Evolutionary conservation across 2,797 vertebrate species (phyloP).

Genomic region (Lithobates pipiens): DNA sequence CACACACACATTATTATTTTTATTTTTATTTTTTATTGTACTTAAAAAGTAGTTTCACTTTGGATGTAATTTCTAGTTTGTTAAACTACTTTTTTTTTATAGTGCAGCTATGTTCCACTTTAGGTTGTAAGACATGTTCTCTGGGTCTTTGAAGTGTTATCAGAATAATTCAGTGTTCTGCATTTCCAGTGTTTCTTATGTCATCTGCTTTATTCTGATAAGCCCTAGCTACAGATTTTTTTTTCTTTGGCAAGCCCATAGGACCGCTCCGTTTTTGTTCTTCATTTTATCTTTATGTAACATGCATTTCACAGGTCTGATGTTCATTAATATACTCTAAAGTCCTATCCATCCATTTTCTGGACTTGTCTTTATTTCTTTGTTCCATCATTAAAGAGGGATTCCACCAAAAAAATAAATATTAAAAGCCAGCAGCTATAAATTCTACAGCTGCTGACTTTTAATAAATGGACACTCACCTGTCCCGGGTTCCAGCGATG

Average conservation of each 20-base stretch:
- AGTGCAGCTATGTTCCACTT: conserved; percentile 3
- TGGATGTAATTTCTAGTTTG: conserved; percentile 3
- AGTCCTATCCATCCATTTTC: not conserved
- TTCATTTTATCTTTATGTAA: conserved; percentile 25
- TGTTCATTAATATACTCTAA: conserved; percentile 14
- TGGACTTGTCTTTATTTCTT: not conserved
- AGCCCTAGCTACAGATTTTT: conserved; percentile 4
- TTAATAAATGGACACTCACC: no score
- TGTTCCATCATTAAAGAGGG: not conserved
- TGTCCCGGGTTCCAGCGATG: no score
- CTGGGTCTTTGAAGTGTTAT: conserved; percentile 51
- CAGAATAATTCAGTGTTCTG: conserved; percentile 31
- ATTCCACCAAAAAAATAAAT: no score
- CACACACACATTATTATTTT: no score
- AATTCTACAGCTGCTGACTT: no score
- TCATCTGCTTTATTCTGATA: conserved; percentile 48
- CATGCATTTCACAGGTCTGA: not conserved
- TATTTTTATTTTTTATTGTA: not conserved
- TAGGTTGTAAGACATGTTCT: conserved; percentile 7
- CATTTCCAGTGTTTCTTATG: conserved; percentile 19
- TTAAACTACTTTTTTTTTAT: not conserved
- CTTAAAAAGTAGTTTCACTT: not conserved
- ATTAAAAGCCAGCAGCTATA: no score
- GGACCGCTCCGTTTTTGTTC: conserved; percentile 23
- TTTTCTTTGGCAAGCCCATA: conserved; percentile 5